Evolutionary conservation across 2,113 vertebrate genomes (phyloP).

Genomic region (Capricornis sumatraensis): DNA sequence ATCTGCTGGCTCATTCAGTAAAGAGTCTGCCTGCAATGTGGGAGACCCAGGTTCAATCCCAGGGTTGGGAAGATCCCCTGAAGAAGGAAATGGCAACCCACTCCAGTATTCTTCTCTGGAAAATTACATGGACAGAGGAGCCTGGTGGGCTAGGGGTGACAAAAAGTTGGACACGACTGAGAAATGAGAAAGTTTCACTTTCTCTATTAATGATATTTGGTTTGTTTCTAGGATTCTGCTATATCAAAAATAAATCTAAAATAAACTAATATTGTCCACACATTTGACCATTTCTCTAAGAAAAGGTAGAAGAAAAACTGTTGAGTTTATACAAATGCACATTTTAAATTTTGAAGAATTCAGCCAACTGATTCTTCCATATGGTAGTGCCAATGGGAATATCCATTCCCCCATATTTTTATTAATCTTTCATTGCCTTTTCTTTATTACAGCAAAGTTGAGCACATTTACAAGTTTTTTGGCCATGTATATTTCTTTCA

Average conservation of each 20-base stretch:
- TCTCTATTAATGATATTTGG: not conserved
- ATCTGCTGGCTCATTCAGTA: not conserved
- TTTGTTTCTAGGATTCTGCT: not conserved
- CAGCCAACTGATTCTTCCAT: not conserved
- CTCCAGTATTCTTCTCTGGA: not conserved
- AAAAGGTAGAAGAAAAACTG: not conserved
- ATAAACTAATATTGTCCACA: not conserved
- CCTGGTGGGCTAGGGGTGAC: not conserved
- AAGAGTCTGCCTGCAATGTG: not conserved
- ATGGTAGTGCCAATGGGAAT: not conserved
- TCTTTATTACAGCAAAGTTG: not conserved
- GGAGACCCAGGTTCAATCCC: not conserved
- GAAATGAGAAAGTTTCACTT: not conserved
- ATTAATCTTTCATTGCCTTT: not conserved
- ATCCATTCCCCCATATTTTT: not conserved
- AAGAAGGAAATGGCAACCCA: not conserved
- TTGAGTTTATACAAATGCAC: not conserved
- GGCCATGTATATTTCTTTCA: not conserved
- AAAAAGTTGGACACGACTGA: not conserved
- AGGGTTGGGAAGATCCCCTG: not conserved
- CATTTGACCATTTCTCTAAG: not conserved
- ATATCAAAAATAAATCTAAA: not conserved
- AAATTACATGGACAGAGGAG: not conserved
- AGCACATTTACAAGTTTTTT: not conserved
- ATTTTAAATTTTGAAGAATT: slow-evolving; percentile 5